These are phyloP conservation scores for Channallabes apus DNA, from an alignment of 2,797 vertebrate genomes.

Conservation along the genomic window DNA sequence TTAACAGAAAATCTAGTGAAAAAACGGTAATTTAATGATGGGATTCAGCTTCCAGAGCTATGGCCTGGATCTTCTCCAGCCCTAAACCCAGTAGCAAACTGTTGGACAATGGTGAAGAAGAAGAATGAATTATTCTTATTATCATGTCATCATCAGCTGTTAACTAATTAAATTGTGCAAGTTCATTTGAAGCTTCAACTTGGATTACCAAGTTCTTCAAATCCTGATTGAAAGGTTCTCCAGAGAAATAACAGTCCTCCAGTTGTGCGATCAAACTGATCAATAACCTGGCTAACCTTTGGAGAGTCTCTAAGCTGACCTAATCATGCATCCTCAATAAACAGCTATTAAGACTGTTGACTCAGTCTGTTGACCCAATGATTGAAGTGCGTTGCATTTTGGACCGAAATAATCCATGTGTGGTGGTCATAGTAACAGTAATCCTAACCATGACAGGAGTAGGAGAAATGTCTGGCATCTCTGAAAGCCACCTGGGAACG, in stretches of 20 bases:
- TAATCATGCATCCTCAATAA: constrained; percentile 12
- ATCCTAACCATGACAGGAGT: constrained; percentile 33
- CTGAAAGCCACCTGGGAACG: constrained; percentile 30
- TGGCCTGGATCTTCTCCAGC: no score
- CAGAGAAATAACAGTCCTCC: background rate
- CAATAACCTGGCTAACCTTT: constrained; percentile 10
- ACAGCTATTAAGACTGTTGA: background rate
- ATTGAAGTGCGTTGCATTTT: background rate
- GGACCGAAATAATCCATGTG: background rate
- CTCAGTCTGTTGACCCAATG: background rate
- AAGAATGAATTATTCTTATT: no score
- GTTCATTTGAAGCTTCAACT: background rate
- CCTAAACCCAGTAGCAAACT: no score
- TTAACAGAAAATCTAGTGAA: no score
- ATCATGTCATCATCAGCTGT: no score
- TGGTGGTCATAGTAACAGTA: background rate
- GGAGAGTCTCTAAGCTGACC: constrained; percentile 34
- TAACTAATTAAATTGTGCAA: background rate
- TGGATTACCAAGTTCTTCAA: background rate
- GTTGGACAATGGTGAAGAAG: no score
- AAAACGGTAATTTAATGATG: no score
- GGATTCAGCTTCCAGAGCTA: no score
- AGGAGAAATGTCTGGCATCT: constrained; percentile 33
- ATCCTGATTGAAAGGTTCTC: background rate
- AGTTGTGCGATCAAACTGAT: constrained; percentile 17